A percentile compares a stretch with the other conserved stretches of the same genome.
Evolutionary conservation across 2,113 vertebrate species (phyloP).

Genomic region (Arvicanthis niloticus): DNA sequence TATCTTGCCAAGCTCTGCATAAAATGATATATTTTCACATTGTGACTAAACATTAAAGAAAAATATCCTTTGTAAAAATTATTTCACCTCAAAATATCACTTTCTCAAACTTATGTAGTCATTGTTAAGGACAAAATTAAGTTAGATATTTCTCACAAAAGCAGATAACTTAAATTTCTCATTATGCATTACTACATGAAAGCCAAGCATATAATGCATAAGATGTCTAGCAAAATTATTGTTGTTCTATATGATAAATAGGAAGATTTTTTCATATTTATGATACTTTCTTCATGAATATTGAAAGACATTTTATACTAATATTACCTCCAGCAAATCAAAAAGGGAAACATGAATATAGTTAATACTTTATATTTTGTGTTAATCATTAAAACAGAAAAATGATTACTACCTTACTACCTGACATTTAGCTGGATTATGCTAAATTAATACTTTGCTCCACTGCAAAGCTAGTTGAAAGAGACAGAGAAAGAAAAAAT

Average conservation of each 20-base stretch:
- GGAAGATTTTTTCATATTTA: conserved; percentile 44
- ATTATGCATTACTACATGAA: neutral
- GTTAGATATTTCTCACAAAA: neutral
- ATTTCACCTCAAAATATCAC: conserved; percentile 72
- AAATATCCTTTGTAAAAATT: conserved; percentile 73
- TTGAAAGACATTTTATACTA: conserved; percentile 60
- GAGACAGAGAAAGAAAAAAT: conserved; percentile 31
- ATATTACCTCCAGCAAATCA: conserved; percentile 55
- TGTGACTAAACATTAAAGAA: conserved; percentile 75
- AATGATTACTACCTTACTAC: conserved; percentile 62
- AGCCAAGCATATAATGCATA: conserved; percentile 40
- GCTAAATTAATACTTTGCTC: conserved; percentile 58
- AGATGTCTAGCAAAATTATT: neutral
- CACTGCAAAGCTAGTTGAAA: conserved; percentile 18
- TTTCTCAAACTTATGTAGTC: conserved; percentile 74
- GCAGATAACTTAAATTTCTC: conserved; percentile 56
- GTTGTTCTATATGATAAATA: conserved; percentile 1
- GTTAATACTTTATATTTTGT: conserved; percentile 67
- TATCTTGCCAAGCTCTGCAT: neutral
- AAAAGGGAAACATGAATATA: conserved; percentile 55
- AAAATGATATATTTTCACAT: neutral
- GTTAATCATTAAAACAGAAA: conserved; percentile 61
- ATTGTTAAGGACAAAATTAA: conserved; percentile 62
- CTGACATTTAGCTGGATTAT: conserved; percentile 52
- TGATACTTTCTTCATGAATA: conserved; percentile 44